phyloP scores from a whole-genome alignment of 1,140 invertebrate species.

The Brachionus rubens region DNA sequence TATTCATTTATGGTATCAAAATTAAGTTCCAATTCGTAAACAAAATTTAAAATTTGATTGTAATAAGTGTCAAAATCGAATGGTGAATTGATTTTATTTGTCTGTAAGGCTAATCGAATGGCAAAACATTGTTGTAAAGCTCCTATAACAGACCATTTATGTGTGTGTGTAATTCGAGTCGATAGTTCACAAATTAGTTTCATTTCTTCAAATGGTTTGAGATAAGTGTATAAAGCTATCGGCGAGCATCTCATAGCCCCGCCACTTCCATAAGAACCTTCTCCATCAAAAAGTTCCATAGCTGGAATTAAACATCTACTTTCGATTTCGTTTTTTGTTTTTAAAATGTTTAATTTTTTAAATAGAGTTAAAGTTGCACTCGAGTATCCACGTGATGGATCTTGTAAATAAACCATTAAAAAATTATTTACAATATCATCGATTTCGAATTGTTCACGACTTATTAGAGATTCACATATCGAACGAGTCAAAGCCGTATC shows the following conservation, averaged over 20 bases:
- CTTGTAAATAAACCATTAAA: slow-evolving; percentile 67
- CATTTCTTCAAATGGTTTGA: slow-evolving; percentile 48
- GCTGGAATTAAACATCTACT: slow-evolving; percentile 68
- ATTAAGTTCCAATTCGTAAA: slow-evolving; percentile 65
- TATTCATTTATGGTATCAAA: slow-evolving; percentile 42
- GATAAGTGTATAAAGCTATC: slow-evolving; percentile 67
- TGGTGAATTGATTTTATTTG: slow-evolving; percentile 45
- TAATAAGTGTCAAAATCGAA: slow-evolving; percentile 61
- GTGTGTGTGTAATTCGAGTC: slow-evolving; percentile 69
- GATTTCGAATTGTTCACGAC: slow-evolving; percentile 61
- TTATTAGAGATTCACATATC: slow-evolving; percentile 67
- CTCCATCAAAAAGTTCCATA: slow-evolving; percentile 69
- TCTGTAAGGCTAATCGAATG: slow-evolving; percentile 56
- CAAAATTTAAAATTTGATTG: slow-evolving; percentile 64
- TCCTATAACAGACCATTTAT: slow-evolving; percentile 68
- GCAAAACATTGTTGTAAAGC: slow-evolving; percentile 64
- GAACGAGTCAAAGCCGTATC: slow-evolving; percentile 73
- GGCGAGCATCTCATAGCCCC: slow-evolving; percentile 73
- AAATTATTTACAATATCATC: slow-evolving; percentile 63
- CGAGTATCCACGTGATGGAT: slow-evolving; percentile 70
- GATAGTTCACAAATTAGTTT: slow-evolving; percentile 47
- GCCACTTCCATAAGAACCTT: slow-evolving; percentile 75
- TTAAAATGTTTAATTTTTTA: slow-evolving; percentile 61
- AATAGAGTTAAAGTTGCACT: slow-evolving; percentile 67
- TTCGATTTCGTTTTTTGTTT: slow-evolving; percentile 61